Conservation (phyloP, 1,140 invertebrate genomes). For the Eupeodes corollae region DNA sequence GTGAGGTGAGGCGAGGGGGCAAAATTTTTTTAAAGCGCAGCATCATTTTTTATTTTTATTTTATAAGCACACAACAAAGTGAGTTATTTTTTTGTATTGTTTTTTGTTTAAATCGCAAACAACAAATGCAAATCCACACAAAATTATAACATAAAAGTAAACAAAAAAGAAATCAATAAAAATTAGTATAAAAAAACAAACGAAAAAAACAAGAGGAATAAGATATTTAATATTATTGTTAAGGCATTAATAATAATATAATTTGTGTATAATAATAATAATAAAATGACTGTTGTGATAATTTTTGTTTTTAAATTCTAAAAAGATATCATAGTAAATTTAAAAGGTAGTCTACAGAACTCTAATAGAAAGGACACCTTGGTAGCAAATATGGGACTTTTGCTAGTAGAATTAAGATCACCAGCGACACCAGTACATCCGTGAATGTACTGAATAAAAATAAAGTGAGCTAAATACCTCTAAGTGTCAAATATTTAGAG, state of each 20-base stretch:
- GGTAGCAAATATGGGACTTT: too few species aligned
- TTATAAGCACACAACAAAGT: too few species aligned
- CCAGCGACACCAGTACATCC: too few species aligned
- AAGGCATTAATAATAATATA: conserved; percentile 2
- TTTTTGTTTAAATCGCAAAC: too few species aligned
- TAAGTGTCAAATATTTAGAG: too few species aligned
- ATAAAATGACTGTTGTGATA: conserved; percentile 1
- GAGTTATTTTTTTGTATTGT: too few species aligned
- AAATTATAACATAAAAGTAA: background rate
- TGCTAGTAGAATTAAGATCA: too few species aligned
- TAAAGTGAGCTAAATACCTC: too few species aligned
- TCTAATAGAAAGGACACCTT: too few species aligned
- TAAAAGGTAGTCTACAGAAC: too few species aligned
- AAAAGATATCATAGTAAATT: background rate
- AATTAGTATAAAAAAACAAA: conserved; percentile 17
- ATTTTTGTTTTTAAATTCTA: background rate
- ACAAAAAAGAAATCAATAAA: conserved; percentile 3
- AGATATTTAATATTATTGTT: conserved; percentile 15
- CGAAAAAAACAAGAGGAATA: conserved; percentile 14
- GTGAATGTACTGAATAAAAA: too few species aligned
- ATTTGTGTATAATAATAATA: conserved; percentile 7
- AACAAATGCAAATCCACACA: too few species aligned
- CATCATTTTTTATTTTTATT: conserved; percentile 7
- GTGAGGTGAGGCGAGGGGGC: conserved; percentile 1
- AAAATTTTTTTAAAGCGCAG: conserved; percentile 1